phyloP scores from a whole-genome alignment of 2,888 invertebrate species.

The Lycia hirtaria region DNA sequence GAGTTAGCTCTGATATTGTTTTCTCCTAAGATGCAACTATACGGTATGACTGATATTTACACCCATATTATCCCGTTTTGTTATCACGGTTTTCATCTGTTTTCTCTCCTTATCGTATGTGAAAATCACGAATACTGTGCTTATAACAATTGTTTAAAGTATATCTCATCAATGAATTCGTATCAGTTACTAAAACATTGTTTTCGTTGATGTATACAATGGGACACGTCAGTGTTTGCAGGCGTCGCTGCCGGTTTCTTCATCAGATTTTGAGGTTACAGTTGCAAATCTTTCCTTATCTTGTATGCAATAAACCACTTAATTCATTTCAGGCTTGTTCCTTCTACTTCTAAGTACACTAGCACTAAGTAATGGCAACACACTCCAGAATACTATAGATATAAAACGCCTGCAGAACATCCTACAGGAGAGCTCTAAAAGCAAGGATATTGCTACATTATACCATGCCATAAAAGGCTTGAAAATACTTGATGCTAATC shows the following conservation, averaged over 20 bases:
- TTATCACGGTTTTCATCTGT: conserved; percentile 4
- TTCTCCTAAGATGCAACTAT: conserved; percentile 55
- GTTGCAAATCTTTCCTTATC: neutral
- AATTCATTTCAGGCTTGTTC: conserved; percentile 38
- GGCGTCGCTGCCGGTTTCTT: conserved; percentile 18
- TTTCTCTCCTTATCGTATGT: neutral
- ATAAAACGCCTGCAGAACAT: conserved; percentile 69
- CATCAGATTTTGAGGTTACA: conserved; percentile 21
- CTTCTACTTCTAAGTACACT: conserved; percentile 59
- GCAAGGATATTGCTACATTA: conserved; percentile 87
- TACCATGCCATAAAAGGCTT: conserved; percentile 92
- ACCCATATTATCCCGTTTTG: conserved; percentile 9
- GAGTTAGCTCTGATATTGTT: conserved; percentile 41
- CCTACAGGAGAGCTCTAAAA: conserved; percentile 77
- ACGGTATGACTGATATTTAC: conserved; percentile 55
- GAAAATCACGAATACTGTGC: neutral
- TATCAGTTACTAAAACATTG: neutral
- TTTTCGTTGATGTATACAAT: conserved; percentile 12
- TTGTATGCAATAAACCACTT: neutral
- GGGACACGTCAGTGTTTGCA: conserved; percentile 50
- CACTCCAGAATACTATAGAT: conserved; percentile 74
- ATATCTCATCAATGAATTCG: neutral
- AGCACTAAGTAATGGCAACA: conserved; percentile 61
- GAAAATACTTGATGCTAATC: conserved; percentile 86
- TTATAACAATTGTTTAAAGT: neutral